These are phyloP conservation scores for Acropora yongei DNA, from an alignment of 64 coral and sea anemone genomes.

Conservation along the genomic window DNA sequence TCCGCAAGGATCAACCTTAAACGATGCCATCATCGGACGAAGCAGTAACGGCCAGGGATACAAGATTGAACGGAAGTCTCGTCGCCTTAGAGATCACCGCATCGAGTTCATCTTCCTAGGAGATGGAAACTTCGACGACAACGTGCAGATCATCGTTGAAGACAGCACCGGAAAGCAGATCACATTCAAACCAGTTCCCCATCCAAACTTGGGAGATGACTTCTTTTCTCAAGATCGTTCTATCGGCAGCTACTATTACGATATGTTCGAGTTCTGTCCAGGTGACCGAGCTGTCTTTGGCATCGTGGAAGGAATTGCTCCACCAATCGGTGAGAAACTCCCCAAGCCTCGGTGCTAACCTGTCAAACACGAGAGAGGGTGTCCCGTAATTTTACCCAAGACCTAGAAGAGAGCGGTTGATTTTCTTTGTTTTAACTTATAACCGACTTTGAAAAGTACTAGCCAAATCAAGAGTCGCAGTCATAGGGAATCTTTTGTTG, in stretches of 20 bases:
- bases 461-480: background rate
- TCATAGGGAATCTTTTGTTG: background rate
- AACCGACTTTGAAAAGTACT: no score
- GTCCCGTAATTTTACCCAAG: no score
- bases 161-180: constrained; percentile 53
- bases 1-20: constrained; percentile 13
- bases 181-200: constrained; percentile 32
- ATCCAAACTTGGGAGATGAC: background rate
- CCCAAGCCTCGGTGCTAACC: background rate
- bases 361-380: no score
- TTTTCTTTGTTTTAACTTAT: no score
- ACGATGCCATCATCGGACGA: constrained; percentile 36
- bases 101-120: constrained; percentile 2
- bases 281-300: constrained; percentile 22
- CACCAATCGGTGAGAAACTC: constrained; percentile 20
- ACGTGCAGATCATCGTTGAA: constrained; percentile 32
- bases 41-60: constrained; percentile 8
- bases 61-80: background rate
- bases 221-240: constrained; percentile 17
- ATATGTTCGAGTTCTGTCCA: constrained; percentile 35
- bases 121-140: background rate
- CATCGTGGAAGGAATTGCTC: constrained; percentile 35
- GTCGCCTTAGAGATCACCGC: background rate
- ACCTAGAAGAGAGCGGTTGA: no score
- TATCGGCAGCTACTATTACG: constrained; percentile 38